These are phyloP conservation scores for Drosophila hamatofila DNA, from an alignment of 2,888 invertebrate species.

Conservation along the genomic window DNA sequence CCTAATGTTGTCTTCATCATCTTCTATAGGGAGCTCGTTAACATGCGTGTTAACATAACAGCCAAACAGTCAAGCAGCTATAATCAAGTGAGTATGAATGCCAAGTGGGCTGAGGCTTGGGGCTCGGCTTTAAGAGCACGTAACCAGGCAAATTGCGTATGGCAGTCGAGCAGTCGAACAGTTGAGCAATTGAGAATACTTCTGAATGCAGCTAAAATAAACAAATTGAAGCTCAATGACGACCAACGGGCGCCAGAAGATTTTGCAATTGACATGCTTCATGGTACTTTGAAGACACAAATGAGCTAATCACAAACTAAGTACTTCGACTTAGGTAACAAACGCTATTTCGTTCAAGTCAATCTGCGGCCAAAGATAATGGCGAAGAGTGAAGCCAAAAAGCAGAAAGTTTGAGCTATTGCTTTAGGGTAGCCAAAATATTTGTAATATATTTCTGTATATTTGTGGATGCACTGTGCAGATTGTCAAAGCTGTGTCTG, in stretches of 20 bases:
- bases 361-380: not conserved
- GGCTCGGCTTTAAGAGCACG: constrained; percentile 7
- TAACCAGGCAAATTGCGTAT: constrained; percentile 1
- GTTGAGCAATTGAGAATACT: constrained; percentile 45
- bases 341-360: not conserved
- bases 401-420: not conserved
- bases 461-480: not conserved
- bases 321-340: constrained; percentile 2
- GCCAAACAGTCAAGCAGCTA: not conserved
- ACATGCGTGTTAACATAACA: constrained; percentile 68
- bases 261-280: constrained; percentile 43
- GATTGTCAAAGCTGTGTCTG: too few species aligned
- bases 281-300: constrained; percentile 60
- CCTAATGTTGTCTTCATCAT: constrained; percentile 35
- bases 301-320: constrained; percentile 36
- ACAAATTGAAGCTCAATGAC: constrained; percentile 14
- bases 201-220: constrained; percentile 33
- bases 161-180: not conserved
- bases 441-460: not conserved
- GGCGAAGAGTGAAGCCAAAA: not conserved
- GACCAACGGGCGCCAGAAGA: constrained; percentile 23
- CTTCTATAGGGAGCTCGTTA: constrained; percentile 44
- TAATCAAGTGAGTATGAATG: too few species aligned
- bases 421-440: not conserved
- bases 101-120: not conserved